Percentiles rank a stretch among this genome's conserved stretches.
phyloP scores from a whole-genome alignment of 2,113 vertebrate genomes.

The Mobula hypostoma region DNA sequence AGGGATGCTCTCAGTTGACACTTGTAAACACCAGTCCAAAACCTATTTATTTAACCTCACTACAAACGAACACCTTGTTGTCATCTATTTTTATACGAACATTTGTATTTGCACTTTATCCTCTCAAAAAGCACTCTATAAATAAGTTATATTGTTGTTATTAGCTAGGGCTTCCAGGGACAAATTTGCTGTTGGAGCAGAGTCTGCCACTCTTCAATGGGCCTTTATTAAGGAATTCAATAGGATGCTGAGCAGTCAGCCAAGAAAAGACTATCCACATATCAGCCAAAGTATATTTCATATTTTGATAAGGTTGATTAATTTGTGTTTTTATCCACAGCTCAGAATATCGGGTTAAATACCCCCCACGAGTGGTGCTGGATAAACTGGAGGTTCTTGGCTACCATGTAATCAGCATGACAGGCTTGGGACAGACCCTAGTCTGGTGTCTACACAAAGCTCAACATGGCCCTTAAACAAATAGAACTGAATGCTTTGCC shows the following conservation, averaged over 20 bases:
- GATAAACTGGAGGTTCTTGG: conserved; percentile 85
- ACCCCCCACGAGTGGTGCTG: conserved; percentile 79
- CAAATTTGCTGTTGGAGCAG: not conserved
- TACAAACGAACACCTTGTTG: too few species aligned
- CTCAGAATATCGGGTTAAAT: conserved; percentile 82
- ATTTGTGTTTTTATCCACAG: conserved; percentile 52
- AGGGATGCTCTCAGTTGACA: too few species aligned
- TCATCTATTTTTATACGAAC: too few species aligned
- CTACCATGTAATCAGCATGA: conserved; percentile 84
- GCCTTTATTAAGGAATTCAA: not conserved
- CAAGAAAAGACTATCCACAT: too few species aligned
- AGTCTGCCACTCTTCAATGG: not conserved
- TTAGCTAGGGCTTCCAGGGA: not conserved
- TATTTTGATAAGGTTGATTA: not conserved
- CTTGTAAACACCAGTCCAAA: too few species aligned
- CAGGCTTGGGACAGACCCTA: conserved; percentile 88
- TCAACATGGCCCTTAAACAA: not conserved
- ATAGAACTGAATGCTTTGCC: not conserved
- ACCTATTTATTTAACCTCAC: too few species aligned
- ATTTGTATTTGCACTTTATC: too few species aligned
- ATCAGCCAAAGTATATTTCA: too few species aligned
- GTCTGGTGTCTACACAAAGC: conserved; percentile 94
- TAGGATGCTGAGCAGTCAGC: not conserved
- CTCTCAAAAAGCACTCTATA: too few species aligned
- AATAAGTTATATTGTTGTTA: too few species aligned